A percentile compares a stretch with the other conserved stretches of the same genome.
Conservation (phyloP, 2,888 invertebrate species). For the Limnephilus lunatus region DNA sequence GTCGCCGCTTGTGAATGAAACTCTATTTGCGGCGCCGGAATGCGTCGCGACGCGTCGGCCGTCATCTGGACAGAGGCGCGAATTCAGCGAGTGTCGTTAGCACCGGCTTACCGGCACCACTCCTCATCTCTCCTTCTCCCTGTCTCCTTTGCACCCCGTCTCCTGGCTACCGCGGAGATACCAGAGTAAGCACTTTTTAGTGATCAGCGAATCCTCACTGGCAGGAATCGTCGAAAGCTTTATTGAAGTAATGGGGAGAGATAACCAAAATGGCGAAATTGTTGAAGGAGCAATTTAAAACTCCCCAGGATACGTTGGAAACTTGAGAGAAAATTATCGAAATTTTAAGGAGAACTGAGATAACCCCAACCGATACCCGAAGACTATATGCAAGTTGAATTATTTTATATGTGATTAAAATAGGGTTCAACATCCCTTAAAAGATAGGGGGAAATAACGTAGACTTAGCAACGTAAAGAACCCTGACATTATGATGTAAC, state of each 20-base stretch:
- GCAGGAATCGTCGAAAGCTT: background rate
- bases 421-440: background rate
- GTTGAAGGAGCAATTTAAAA: background rate
- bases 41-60: slow-evolving; percentile 40
- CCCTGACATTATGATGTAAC: too few relatives aligned
- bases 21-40: slow-evolving; percentile 53
- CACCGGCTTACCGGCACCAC: background rate
- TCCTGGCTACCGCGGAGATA: background rate
- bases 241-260: background rate
- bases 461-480: background rate
- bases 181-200: background rate
- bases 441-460: background rate
- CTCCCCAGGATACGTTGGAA: background rate
- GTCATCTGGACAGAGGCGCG: slow-evolving; percentile 25
- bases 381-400: background rate
- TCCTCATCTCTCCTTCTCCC: background rate
- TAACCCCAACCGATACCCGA: background rate
- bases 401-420: background rate
- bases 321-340: background rate
- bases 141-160: background rate
- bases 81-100: background rate
- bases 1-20: slow-evolving; percentile 56
- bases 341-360: background rate
- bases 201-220: background rate
- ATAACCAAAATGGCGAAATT: background rate